phyloP scores from a whole-genome alignment of 2,113 vertebrate species.

The Nycticebus coucang region DNA sequence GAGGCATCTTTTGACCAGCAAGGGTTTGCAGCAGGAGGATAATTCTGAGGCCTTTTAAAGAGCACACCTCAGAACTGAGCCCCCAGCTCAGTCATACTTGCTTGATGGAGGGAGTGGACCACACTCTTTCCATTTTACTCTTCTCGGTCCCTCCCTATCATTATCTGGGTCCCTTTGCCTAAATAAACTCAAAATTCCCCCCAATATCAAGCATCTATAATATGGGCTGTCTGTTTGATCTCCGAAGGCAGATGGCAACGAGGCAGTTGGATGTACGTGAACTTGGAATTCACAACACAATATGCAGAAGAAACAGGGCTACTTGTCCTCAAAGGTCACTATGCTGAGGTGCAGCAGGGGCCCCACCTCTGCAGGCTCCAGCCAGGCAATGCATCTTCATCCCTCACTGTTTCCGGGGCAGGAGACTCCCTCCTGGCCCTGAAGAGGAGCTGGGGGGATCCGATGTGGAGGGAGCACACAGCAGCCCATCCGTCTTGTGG shows the following conservation, averaged over 20 bases:
- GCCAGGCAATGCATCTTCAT: accelerated
- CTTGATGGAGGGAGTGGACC: not conserved
- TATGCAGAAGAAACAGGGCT: not conserved
- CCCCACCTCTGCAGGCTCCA: not conserved
- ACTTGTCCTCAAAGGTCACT: not conserved
- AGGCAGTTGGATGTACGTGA: not conserved
- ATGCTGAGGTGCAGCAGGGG: accelerated
- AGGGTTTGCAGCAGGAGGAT: not conserved
- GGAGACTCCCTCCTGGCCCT: not conserved
- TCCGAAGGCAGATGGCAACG: not conserved
- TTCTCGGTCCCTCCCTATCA: not conserved
- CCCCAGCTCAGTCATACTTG: not conserved
- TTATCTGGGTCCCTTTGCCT: not conserved
- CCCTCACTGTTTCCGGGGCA: not conserved
- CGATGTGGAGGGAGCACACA: not conserved
- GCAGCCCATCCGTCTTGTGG: accelerated
- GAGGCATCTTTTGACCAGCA: not conserved
- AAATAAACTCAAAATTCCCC: not conserved
- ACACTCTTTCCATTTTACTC: not conserved
- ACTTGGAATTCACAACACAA: not conserved
- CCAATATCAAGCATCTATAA: not conserved
- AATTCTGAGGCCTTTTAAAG: not conserved
- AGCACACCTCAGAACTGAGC: too few species aligned
- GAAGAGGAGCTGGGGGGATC: not conserved
- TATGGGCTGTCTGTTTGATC: not conserved